Evolutionary conservation across 2,888 invertebrate genomes (phyloP).

Genomic region (Sinopyrophorus schimmeli): DNA sequence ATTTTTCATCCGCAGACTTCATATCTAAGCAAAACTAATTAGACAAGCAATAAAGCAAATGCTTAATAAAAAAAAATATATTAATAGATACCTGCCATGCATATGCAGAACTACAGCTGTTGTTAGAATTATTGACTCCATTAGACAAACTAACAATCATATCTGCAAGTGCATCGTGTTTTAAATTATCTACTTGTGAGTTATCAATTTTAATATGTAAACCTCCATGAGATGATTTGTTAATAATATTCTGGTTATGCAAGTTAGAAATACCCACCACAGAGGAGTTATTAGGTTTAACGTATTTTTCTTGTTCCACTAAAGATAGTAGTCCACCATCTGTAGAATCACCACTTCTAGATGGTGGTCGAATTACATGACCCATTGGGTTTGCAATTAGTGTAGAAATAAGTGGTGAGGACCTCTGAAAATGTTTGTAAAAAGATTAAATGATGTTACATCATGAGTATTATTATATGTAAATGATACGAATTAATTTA

Average conservation of each 20-base stretch:
- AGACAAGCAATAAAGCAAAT: too few species aligned
- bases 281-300: slow-evolving; percentile 37
- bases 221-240: slow-evolving; percentile 34
- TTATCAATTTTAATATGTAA: slow-evolving; percentile 35
- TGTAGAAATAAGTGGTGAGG: slow-evolving; percentile 44
- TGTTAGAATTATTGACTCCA: slow-evolving; percentile 54
- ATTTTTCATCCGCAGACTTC: too few species aligned
- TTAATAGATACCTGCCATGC: slow-evolving; percentile 62
- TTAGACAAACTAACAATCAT: slow-evolving; percentile 56
- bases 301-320: slow-evolving; percentile 48
- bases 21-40: too few species aligned
- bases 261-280: slow-evolving; percentile 54
- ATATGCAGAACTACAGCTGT: slow-evolving; percentile 53
- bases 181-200: slow-evolving; percentile 41
- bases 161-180: slow-evolving; percentile 54
- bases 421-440: slow-evolving; percentile 48
- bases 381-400: slow-evolving; percentile 52
- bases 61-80: too few species aligned
- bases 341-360: slow-evolving; percentile 41
- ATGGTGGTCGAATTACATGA: slow-evolving; percentile 42
- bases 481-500: too few species aligned
- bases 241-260: slow-evolving; percentile 36
- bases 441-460: slow-evolving; percentile 1
- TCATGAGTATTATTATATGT: slow-evolving; percentile 4
- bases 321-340: slow-evolving; percentile 53